Evolutionary conservation across 2,888 invertebrate genomes (phyloP), one percentile per base, ranked within the genome.

Genomic region (Dyspetes luteomarginatus): DNA sequence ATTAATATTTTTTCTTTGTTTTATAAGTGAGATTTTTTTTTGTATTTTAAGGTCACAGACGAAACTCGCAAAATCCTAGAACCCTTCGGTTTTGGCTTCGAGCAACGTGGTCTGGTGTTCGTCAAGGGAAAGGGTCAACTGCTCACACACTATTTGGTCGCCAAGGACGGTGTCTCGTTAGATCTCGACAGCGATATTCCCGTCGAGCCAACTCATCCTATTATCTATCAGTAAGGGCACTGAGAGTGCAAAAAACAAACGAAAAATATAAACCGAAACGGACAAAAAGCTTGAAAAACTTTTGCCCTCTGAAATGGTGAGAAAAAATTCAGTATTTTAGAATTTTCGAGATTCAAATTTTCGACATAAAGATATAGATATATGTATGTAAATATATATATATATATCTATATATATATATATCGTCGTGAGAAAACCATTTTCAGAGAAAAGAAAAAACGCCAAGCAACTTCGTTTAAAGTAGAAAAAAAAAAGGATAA

Each of bases 121-220:
- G 99, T 99, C 56, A 99, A 99, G 92, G 99, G 99, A 85, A 99
- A 99, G 93, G 99, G 99, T 12, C 97, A 98, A 91, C 94, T 99
- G 76, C 97, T 98, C 95, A 99, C 98, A 0, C 98, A 97, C 92
- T 98, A 98, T 91, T 93, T 99, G 84, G 92, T 93, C n/a, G 93
- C 93, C 1, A 93, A 93, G 86, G 92, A 93, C 69, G 91, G 90
- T 15, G 89, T 90, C 17, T 87, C 86, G 43, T 83, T 92, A 76
- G 88, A 91, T 45, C 87, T 92, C 56, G 91, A 92, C 84, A 92
- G 92, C 78, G 92, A 92, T 76, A 84, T 92, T 28, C 92, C 91
- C 2, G 86, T 91, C 74, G 90, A 89, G 77, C 92, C 92, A 12
- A 87, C 89, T 3, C 91, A 92, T 76, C 91, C 90, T 15, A 92